Evolutionary conservation across 2,888 invertebrate species (phyloP).

Genomic region (Serripes groenlandicus): DNA sequence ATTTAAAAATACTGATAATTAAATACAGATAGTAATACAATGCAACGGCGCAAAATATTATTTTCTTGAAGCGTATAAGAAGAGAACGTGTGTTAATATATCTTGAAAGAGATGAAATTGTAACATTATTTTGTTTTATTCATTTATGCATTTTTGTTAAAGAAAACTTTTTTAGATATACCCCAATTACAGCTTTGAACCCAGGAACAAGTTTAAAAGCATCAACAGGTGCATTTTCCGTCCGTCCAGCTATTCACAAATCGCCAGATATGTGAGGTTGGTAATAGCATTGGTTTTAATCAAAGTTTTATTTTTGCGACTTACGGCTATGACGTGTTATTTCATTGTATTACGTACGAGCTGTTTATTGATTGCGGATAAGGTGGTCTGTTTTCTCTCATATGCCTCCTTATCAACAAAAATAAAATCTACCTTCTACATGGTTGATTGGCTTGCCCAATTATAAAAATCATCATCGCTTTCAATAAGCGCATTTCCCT

Average conservation of each 20-base stretch:
- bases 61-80: too few species aligned
- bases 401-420: not conserved
- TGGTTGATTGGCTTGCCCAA: slow-evolving; percentile 1
- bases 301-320: not conserved
- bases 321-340: not conserved
- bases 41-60: too few species aligned
- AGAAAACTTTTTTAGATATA: too few species aligned
- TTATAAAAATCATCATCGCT: slow-evolving; percentile 46
- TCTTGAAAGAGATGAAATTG: too few species aligned
- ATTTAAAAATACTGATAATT: too few species aligned
- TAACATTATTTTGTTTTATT: too few species aligned
- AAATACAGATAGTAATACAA: too few species aligned
- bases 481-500: slow-evolving; percentile 34
- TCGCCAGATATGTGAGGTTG: not conserved
- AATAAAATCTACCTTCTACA: not conserved
- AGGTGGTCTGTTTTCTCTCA: not conserved
- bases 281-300: not conserved
- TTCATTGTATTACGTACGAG: slow-evolving; percentile 3
- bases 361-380: not conserved
- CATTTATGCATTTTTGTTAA: too few species aligned
- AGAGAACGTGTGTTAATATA: too few species aligned
- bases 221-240: not conserved
- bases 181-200: too few species aligned
- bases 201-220: too few species aligned
- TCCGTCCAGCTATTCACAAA: not conserved